Evolutionary conservation across 1,140 invertebrate genomes (phyloP), one percentile per base, ranked within the genome.

Genomic region (Drosophila leontia): DNA sequence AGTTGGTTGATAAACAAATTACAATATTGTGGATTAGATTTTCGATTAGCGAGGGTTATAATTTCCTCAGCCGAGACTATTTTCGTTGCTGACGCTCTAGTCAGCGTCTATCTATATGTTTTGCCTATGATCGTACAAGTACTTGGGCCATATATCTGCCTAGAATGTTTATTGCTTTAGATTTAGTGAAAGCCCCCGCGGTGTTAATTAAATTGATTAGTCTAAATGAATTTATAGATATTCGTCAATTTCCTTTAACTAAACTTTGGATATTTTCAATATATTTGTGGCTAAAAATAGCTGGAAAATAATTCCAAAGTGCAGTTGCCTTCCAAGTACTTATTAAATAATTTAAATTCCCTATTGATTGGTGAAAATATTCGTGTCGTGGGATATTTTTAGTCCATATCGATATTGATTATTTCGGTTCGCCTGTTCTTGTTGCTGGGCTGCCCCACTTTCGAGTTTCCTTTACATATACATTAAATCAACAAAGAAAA

Each of bases 11-110:
- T 44, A 69, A 85, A 85, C 75, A 82, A 90, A 85, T 90, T 90
- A 90, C 86, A 90, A 74, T 90, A 91, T 90, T 90, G 82, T 80
- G 71, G 51, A 65, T 47, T 68, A 69, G 60, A 78, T 61, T 51
- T 47, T 48, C 64, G 68, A 50, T 72, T 59, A 74, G 68, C 29
- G 37, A 59, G 39, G 65, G 55, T 26, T 32, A 59, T 69, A 41
- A 56, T 37, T 65, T 51, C 35, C 60, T 26, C 34, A 70, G 26
- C 41, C 37, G 29, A 75, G 69, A 87, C 79, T 86, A 86, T 86
- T 86, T 86, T 87, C 37, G 82, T 79, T 75, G 83, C 82, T 86
- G 75, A 86, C 82, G 83, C 64, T 62, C 26, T 56, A 23, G 51
- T 26, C 59, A 39, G 56, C 64, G 65, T 65, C 29, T 51, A 71